A percentile compares a stretch with the other conserved stretches of the same genome.
Evolutionary conservation across 2,113 vertebrate species (phyloP).

Genomic region (Gnathonemus echidnorhynchus): DNA sequence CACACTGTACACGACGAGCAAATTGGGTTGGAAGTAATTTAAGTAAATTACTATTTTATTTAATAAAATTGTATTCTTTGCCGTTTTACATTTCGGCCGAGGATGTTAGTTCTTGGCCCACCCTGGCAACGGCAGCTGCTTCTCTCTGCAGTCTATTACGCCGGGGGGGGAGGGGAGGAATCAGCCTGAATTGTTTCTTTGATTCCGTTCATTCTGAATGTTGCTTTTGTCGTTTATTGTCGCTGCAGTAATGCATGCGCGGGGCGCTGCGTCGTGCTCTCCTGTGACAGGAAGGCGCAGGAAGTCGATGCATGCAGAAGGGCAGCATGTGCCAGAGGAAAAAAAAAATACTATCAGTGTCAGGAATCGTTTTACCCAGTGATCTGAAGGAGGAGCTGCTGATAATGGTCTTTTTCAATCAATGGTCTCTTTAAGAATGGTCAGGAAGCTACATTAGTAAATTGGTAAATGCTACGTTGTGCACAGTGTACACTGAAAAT

Average conservation of each 20-base stretch:
- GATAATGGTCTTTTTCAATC: not conserved
- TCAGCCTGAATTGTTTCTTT: conserved; percentile 26
- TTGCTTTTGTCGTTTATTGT: conserved; percentile 9
- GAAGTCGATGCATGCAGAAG: not conserved
- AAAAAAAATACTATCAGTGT: not conserved
- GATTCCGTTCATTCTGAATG: conserved; percentile 12
- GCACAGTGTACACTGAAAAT: not conserved
- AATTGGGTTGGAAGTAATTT: not conserved
- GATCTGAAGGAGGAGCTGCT: not conserved
- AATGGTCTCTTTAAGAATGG: not conserved
- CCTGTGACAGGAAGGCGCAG: not conserved
- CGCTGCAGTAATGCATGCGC: conserved; percentile 19
- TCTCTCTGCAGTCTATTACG: not conserved
- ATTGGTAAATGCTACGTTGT: not conserved
- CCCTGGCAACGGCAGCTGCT: not conserved
- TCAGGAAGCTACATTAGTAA: not conserved
- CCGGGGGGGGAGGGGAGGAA: not conserved
- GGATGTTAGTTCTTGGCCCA: not conserved
- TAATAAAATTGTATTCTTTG: not conserved
- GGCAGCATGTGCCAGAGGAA: not conserved
- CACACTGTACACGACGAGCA: not conserved
- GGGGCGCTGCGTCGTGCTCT: not conserved
- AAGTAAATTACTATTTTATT: not conserved
- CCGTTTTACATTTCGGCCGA: not conserved
- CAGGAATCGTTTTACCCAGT: not conserved